Percentiles rank a stretch among this genome's conserved stretches.
Conservation (phyloP, 2,888 invertebrate species). For the Limenitis camilla region DNA sequence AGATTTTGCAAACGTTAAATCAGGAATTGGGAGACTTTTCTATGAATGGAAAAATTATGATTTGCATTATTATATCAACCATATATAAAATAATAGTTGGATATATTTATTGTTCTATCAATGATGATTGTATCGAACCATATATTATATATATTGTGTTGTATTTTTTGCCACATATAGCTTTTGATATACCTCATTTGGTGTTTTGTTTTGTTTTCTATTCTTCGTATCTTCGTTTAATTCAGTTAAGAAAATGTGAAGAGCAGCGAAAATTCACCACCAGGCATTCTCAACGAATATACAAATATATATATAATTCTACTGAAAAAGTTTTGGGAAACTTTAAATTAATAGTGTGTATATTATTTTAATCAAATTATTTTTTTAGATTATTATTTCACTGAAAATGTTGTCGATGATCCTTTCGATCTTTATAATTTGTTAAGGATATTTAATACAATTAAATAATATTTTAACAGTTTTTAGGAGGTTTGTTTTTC, state of each 20-base stretch:
- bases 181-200: neutral
- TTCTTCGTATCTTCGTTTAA: neutral
- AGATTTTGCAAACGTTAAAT: neutral
- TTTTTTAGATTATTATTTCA: too few relatives aligned
- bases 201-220: neutral
- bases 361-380: neutral
- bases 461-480: neutral
- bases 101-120: neutral
- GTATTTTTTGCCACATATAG: neutral
- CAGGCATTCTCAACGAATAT: neutral
- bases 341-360: constrained; percentile 1
- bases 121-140: neutral
- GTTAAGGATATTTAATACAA: neutral
- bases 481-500: neutral
- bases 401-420: too few relatives aligned
- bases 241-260: neutral
- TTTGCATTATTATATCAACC: neutral
- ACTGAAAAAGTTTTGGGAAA: neutral
- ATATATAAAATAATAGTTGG: neutral
- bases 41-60: neutral
- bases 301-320: neutral
- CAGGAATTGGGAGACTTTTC: neutral
- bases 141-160: neutral
- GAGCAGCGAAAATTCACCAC: neutral
- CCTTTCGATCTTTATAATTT: too few relatives aligned